Conservation (phyloP, 2,113 vertebrate genomes). For the Ellobius talpinus region DNA sequence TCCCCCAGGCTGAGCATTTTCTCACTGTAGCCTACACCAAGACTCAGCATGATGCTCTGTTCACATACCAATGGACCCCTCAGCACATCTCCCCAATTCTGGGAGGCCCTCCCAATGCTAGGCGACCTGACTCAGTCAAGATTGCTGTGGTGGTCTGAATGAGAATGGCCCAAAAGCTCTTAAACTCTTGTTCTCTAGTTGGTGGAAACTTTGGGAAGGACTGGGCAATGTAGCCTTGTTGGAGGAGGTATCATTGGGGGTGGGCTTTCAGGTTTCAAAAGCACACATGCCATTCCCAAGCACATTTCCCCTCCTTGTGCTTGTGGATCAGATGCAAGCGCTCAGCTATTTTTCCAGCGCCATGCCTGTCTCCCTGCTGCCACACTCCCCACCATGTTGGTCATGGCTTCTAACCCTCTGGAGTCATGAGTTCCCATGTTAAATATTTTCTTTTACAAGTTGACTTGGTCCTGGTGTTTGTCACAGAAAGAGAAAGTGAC, state of each 20-base stretch:
- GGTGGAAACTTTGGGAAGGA: neutral
- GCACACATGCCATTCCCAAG: neutral
- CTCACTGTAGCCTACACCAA: neutral
- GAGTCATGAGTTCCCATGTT: neutral
- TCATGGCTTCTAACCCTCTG: neutral
- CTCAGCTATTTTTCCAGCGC: neutral
- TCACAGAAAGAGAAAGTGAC: neutral
- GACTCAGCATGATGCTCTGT: neutral
- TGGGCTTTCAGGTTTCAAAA: neutral
- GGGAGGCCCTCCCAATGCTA: neutral
- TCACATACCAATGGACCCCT: neutral
- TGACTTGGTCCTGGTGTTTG: neutral
- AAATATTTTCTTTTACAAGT: neutral
- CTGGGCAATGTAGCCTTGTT: neutral
- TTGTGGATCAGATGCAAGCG: neutral
- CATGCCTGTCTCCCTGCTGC: neutral
- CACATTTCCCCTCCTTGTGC: neutral
- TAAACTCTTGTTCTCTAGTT: neutral
- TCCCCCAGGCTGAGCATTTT: neutral
- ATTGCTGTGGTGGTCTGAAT: neutral
- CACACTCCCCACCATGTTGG: too few relatives aligned
- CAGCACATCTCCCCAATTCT: rapidly evolving
- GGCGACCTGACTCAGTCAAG: neutral
- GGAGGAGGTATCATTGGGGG: neutral
- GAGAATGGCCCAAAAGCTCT: neutral